These are phyloP conservation scores for Mythimna ferrago DNA, from an alignment of 2,888 invertebrate genomes.

Conservation along the genomic window DNA sequence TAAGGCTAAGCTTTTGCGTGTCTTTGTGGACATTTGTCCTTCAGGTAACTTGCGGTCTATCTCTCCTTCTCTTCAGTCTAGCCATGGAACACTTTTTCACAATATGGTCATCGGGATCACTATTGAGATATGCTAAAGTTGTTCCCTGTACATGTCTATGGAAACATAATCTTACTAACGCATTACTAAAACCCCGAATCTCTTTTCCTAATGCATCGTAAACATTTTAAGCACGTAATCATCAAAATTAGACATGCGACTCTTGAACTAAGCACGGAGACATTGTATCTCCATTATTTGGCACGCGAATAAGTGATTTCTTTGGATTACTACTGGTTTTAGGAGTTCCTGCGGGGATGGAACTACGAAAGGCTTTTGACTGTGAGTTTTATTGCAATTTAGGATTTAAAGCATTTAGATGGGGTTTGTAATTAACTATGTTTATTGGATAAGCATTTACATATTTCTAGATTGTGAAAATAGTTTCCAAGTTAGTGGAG, in stretches of 20 bases:
- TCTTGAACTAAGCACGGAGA: conserved; percentile 7
- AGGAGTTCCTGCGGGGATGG: neutral
- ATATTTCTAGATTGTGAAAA: neutral
- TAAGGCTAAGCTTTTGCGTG: too few species aligned
- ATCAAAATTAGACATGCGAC: conserved; percentile 47
- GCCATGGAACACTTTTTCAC: too few species aligned
- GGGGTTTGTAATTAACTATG: too few species aligned
- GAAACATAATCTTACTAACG: neutral
- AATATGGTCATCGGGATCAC: too few species aligned
- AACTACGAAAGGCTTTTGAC: neutral
- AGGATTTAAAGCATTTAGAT: too few species aligned
- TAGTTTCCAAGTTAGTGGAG: neutral
- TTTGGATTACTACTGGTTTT: conserved; percentile 18
- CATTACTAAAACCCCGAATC: conserved; percentile 18
- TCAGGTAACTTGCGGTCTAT: too few species aligned
- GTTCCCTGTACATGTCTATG: neutral
- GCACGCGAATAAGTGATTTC: conserved; percentile 60
- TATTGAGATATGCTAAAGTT: neutral
- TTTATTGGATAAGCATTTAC: too few species aligned
- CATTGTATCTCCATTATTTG: conserved; percentile 13
- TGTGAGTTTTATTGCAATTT: conserved; percentile 7
- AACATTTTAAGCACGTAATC: conserved; percentile 49
- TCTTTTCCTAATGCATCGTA: conserved; percentile 40
- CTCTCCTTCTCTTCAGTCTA: too few species aligned
- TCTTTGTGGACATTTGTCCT: too few species aligned